Evolutionary conservation across 1,140 invertebrate species (phyloP), one percentile per base, ranked within the genome.

Genomic region (Pomacea maculata): DNA sequence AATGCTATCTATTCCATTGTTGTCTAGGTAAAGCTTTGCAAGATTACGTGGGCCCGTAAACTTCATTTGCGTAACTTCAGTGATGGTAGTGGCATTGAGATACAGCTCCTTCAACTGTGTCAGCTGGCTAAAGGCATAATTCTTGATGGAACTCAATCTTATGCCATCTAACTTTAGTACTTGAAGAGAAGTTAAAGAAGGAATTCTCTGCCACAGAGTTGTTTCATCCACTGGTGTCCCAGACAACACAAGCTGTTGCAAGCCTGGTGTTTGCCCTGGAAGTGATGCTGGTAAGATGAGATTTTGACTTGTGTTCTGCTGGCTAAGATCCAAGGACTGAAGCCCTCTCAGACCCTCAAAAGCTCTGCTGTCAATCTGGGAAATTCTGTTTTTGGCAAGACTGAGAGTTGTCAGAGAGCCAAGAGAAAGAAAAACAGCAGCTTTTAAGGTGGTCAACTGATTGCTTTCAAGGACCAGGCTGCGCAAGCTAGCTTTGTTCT

Each of bases 391-490:
- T 25, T 78, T 75, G 71, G 76, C 68, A 14, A 89, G 77, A 75
- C 85, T 83, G 12, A 89, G 52, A 54, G 25, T 71, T n/a, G 82
- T 72, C 15, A 89, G 73, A 19, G 8, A 45, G 45, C 19, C 72
- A 45, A 34, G 12, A 65, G 4, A 14, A 7, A 52, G 54, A 34
- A 77, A 85, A 97, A 94, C 19, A 95, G 94, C 86, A 94, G 93
- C 88, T 94, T 94, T 95, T 64, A 98, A 94, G 1, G 95, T 96
- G 17, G 94, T 93, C 83, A 98, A 89, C 10, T 96, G 96, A 92
- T 98, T 98, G 65, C 96, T 96, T 88, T 98, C 96, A 80, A 98
- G 93, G 11, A 96, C 96, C 61, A 98, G 90, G 63, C 98, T 92
- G 0, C 96, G 97, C 83, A 98, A 94, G n/a, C 95, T 94, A 3